These are phyloP conservation scores for Adelognathus sp. DNA, from an alignment of 2,888 invertebrate species.

Conservation along the genomic window DNA sequence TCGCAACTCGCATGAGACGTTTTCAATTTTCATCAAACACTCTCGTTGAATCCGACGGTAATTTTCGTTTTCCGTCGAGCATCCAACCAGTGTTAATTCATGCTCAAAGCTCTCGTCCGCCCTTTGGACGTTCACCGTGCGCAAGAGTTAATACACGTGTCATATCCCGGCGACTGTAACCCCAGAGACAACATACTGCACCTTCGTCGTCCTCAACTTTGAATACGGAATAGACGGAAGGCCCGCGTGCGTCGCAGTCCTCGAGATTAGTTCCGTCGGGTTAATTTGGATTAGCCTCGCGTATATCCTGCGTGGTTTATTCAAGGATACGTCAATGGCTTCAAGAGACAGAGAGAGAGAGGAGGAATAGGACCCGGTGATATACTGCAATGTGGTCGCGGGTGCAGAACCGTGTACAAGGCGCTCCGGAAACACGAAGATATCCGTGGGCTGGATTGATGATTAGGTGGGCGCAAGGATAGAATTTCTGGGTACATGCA, in stretches of 20 bases:
- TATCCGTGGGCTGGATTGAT: conserved; percentile 10
- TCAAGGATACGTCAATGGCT: conserved; percentile 16
- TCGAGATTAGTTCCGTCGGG: conserved; percentile 44
- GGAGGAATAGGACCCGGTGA: conserved; percentile 5
- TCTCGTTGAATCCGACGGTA: not conserved
- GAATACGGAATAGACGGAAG: conserved; percentile 20
- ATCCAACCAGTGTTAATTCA: not conserved
- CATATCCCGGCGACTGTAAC: not conserved
- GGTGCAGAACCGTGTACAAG: conserved; percentile 3
- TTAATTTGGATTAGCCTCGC: conserved; percentile 34
- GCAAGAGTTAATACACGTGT: not conserved
- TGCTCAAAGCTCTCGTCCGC: not conserved
- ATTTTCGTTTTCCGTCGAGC: not conserved
- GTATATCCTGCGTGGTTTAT: conserved; percentile 28
- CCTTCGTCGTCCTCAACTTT: conserved; percentile 5
- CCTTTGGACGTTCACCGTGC: not conserved
- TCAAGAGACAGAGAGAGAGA: not conserved
- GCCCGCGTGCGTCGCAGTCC: conserved; percentile 14
- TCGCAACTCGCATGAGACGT: not conserved
- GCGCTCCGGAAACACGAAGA: not conserved
- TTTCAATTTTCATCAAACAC: not conserved
- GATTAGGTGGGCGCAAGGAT: not conserved
- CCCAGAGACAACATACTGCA: not conserved
- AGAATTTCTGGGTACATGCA: not conserved
- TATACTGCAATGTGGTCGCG: conserved; percentile 17